Evolutionary conservation across 2,888 invertebrate species (phyloP), one percentile per base, ranked within the genome.

Genomic region (Marasmarcha lunaedactyla): DNA sequence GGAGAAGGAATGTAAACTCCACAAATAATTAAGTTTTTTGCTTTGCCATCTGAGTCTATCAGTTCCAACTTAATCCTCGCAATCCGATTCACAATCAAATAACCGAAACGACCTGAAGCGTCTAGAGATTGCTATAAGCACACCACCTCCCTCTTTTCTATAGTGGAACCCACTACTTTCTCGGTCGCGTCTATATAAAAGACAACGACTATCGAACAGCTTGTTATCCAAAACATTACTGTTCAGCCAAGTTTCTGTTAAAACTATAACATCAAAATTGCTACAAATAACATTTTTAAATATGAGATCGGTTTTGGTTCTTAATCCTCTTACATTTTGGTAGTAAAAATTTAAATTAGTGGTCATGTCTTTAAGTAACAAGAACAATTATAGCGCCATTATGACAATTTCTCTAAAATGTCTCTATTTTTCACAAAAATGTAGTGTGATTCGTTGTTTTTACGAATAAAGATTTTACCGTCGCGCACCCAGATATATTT

Each of bases 401-500:
- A n/a, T n/a, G n/a, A n/a, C n/a, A n/a, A n/a, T n/a, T n/a, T n/a
- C n/a, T n/a, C n/a, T n/a, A n/a, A n/a, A n/a, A n/a, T 10, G 3
- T 1, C 11, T 30, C 14, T 37, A 11, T n/a, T 14, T 11, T 9
- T 15, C n/a, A n/a, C n/a, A 20, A 36, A 20, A 13, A 30, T 26
- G 5, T 37, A 37, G n/a, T 39, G n/a, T 1, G 42, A 33, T 10
- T 36, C 14, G 14, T 41, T 41, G 1, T 27, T 25, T 38, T 44
- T 43, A n/a, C 42, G 38, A 14, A 40, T 33, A 15, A 46, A 46
- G 9, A 46, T 39, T 13, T 37, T 30, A 2, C 44, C 42, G 13
- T 44, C 38, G 7, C 45, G 41, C 1, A 46, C 46, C 46, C 46
- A 46, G 1, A 40, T 35, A 26, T 33, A 45, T n/a, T 40, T 42